Base-by-base conservation (phyloP, 1,140 invertebrate species). In the Trichomalopsis sarcophagae region DNA sequence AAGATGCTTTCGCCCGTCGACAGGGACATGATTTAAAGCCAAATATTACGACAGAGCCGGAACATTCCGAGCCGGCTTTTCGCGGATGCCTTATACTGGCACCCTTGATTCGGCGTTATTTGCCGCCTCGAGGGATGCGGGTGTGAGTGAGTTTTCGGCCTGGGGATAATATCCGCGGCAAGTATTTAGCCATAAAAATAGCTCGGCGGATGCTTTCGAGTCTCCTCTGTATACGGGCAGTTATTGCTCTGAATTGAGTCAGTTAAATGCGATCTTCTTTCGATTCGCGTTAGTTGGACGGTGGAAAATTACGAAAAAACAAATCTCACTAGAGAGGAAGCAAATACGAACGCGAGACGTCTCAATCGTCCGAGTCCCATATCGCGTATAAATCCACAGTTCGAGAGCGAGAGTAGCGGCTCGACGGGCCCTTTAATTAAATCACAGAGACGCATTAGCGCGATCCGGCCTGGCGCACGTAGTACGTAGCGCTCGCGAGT, bases 1-100 rank as follows among this genome's bases (percentile, higher is more conserved):
- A 27, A 78, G 84, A 81, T 74, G 27, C 11, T 71, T 84, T 84
- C 73, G 50, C 87, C 91, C 90, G 92, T 92, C 92, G 92, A 88
- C 91, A 87, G 89, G 85, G 90, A 92, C 92, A 93, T 93, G 93
- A 93, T 93, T 93, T 93, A 93, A 93, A 93, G 93, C 92, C 92
- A 93, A 93, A 93, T 93, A 93, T 93, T 93, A 92, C 92, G 91
- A 92, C 92, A 93, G 90, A 91, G 88, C 55, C 86, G 87, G 82
- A 89, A 88, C 92, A 93, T 93, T 93, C 92, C 91, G 90, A 81
- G 88, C 74, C 85, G 87, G 87, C 87, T 87, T 89, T 89, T 88
- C 84, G 87, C 86, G 87, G 88, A 85, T 69, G 75, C 62, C 36
- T 23, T 30, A 27, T 55, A 13, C 66, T 44, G 66, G 66, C 71